Conservation (phyloP, 2,113 vertebrate species). For the Syrrhaptes paradoxus region DNA sequence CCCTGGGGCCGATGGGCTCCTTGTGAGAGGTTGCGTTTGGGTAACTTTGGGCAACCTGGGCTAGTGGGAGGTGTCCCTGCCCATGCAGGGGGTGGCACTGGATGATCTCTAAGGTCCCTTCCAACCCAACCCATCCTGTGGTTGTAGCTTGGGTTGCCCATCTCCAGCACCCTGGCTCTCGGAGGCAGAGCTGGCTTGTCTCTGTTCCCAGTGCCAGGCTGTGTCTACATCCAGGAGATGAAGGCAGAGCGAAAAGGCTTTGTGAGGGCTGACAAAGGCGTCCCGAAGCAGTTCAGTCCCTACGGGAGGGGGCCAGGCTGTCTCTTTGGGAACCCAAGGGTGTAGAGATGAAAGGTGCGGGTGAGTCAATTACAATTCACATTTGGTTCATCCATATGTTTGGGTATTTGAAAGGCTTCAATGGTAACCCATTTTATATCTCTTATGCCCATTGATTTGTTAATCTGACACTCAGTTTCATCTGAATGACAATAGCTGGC, state of each 20-base stretch:
- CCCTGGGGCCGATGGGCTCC: not conserved
- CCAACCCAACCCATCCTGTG: no score
- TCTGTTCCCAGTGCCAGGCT: not conserved
- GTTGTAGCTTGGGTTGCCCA: no score
- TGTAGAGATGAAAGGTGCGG: slow-evolving; percentile 59
- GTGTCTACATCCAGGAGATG: not conserved
- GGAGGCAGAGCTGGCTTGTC: not conserved
- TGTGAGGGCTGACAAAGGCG: slow-evolving; percentile 16
- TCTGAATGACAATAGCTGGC: slow-evolving; percentile 62
- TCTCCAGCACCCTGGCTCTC: not conserved
- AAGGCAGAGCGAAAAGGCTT: slow-evolving; percentile 9
- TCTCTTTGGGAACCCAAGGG: slow-evolving; percentile 40
- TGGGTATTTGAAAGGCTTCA: slow-evolving; percentile 50
- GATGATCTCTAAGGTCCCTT: no score
- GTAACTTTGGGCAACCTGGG: no score
- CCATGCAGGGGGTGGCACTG: no score
- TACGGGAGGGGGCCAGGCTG: not conserved
- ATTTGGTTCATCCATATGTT: slow-evolving; percentile 57
- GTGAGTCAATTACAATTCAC: slow-evolving; percentile 49
- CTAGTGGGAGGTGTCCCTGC: no score
- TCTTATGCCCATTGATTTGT: slow-evolving; percentile 44
- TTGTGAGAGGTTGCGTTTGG: fast-evolving
- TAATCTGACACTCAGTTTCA: slow-evolving; percentile 66
- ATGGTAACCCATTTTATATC: slow-evolving; percentile 6
- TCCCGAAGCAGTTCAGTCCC: not conserved